Percentiles rank a stretch among this genome's conserved stretches.
Evolutionary conservation across 2,113 vertebrate genomes (phyloP).

Genomic region (Chrysochloris asiatica): DNA sequence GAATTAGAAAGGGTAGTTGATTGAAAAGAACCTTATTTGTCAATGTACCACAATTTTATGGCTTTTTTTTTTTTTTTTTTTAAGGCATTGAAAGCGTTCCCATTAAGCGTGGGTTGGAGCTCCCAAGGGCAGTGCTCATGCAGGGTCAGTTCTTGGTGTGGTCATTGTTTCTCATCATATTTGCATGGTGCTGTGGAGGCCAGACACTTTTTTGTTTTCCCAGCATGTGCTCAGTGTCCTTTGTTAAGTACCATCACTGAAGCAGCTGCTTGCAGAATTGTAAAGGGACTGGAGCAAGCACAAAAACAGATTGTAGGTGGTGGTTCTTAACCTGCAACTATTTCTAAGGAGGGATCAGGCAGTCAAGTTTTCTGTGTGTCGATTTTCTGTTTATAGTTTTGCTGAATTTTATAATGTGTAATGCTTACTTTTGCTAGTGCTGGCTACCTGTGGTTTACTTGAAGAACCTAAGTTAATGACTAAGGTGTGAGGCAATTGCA

Average conservation of each 20-base stretch:
- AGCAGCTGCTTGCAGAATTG: constrained; percentile 9
- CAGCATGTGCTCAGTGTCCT: background rate
- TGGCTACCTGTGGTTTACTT: constrained; percentile 13
- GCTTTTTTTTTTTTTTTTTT: background rate
- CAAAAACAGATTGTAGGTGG: constrained; percentile 58
- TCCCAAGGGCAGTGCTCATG: background rate
- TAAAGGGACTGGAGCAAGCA: background rate
- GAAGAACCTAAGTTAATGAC: background rate
- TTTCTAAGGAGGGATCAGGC: constrained; percentile 1
- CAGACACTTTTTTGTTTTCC: background rate
- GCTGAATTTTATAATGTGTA: background rate
- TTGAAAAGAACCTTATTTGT: background rate
- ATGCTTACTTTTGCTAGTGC: background rate
- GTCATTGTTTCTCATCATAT: background rate
- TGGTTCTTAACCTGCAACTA: constrained; percentile 12
- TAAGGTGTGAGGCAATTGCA: background rate
- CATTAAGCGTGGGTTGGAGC: background rate
- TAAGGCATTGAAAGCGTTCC: background rate
- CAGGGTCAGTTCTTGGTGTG: background rate
- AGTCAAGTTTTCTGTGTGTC: background rate
- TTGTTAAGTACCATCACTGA: background rate
- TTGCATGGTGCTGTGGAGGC: background rate
- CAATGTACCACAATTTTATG: background rate
- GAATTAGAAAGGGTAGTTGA: background rate
- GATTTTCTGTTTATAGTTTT: constrained; percentile 9